A percentile compares a stretch with the other conserved stretches of the same genome.
phyloP scores from a whole-genome alignment of 2,113 vertebrate genomes.

The Nematolebias whitei region DNA sequence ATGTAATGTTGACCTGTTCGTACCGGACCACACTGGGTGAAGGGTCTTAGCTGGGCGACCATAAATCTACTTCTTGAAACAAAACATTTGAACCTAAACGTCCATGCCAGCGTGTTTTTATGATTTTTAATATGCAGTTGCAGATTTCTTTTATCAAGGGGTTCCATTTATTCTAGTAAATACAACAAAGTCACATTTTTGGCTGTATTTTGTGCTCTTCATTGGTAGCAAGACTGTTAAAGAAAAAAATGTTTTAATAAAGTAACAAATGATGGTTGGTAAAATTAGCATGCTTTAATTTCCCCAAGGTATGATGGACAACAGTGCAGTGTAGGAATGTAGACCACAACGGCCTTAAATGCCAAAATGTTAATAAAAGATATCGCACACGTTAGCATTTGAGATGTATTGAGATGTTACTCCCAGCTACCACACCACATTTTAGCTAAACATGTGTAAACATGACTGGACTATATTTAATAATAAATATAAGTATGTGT shows the following conservation, averaged over 20 bases:
- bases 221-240: neutral
- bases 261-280: neutral
- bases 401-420: no score
- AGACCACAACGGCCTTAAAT: no score
- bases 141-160: neutral
- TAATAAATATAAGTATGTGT: no score
- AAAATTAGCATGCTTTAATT: no score
- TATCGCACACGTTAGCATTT: no score
- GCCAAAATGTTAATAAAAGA: no score
- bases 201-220: neutral
- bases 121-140: no score
- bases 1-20: slow-evolving; percentile 34
- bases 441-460: no score
- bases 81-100: slow-evolving; percentile 13
- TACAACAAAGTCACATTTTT: neutral
- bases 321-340: no score
- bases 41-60: neutral
- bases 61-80: slow-evolving; percentile 20
- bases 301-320: no score
- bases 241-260: neutral
- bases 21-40: slow-evolving; percentile 35
- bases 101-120: neutral
- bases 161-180: neutral
- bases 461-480: no score
- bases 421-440: no score